Conservation (phyloP, 2,888 invertebrate species). For the Nemurella pictetii region DNA sequence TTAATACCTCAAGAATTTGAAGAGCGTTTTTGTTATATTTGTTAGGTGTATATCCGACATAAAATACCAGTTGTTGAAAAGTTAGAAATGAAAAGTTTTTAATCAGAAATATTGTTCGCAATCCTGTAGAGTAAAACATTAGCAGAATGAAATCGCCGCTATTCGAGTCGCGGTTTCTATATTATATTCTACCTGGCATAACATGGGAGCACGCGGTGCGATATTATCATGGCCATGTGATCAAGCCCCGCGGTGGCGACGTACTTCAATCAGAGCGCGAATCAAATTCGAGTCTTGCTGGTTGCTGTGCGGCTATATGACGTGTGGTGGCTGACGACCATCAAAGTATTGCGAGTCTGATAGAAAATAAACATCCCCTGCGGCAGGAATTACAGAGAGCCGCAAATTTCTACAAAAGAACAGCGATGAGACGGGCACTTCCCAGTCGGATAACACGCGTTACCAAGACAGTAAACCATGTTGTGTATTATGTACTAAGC, state of each 20-base stretch:
- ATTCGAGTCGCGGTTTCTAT: neutral
- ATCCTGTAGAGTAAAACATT: slow-evolving; percentile 18
- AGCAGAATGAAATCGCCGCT: neutral
- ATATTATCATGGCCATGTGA: neutral
- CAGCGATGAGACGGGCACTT: no score
- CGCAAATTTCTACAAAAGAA: no score
- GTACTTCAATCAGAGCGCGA: neutral
- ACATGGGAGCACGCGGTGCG: neutral
- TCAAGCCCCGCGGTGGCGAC: neutral
- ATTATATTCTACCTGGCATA: neutral
- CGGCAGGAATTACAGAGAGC: no score
- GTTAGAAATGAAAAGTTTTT: slow-evolving; percentile 9
- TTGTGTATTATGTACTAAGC: no score
- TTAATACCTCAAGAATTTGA: neutral
- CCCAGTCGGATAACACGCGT: no score
- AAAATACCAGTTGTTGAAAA: neutral
- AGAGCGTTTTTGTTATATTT: neutral
- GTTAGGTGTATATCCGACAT: neutral
- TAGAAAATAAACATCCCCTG: no score
- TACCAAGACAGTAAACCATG: no score
- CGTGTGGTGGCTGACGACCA: no score
- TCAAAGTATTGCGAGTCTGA: neutral
- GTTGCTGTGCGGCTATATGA: no score
- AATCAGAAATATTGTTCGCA: slow-evolving; percentile 16
- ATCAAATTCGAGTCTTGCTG: neutral